Evolutionary conservation across 2,797 vertebrate species (phyloP).

Genomic region (Echiichthys vipera): DNA sequence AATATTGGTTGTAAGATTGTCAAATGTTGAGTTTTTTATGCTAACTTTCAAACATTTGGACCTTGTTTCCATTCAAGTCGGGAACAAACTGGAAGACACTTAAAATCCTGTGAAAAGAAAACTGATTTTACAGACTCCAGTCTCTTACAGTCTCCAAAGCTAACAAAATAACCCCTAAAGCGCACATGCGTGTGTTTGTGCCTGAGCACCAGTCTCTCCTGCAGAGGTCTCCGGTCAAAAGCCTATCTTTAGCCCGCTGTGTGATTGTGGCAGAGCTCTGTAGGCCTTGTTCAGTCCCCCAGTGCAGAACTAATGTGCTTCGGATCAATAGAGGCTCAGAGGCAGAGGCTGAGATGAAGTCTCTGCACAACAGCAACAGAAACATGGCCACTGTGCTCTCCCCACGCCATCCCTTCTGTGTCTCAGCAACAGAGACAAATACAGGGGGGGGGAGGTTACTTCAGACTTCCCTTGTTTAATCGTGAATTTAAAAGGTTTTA

Average conservation of each 20-base stretch:
- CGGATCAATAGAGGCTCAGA: slow-evolving; percentile 80
- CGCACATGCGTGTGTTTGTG: too few relatives aligned
- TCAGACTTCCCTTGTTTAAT: slow-evolving; percentile 32
- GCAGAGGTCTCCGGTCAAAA: slow-evolving; percentile 73
- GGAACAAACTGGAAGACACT: too few relatives aligned
- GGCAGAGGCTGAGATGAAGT: slow-evolving; percentile 62
- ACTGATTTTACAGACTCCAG: too few relatives aligned
- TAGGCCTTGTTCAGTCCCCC: slow-evolving; percentile 69
- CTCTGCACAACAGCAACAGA: slow-evolving; percentile 57
- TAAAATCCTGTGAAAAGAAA: too few relatives aligned
- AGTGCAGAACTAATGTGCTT: slow-evolving; percentile 82
- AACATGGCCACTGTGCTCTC: slow-evolving; percentile 47
- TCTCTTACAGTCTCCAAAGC: too few relatives aligned
- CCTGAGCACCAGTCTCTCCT: slow-evolving; percentile 29
- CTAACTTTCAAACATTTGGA: too few relatives aligned
- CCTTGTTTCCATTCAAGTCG: too few relatives aligned
- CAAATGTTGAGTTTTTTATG: too few relatives aligned
- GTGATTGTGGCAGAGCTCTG: slow-evolving; percentile 72
- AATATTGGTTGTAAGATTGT: too few relatives aligned
- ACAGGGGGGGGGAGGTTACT: not conserved
- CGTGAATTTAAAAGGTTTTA: slow-evolving; percentile 4
- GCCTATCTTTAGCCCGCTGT: slow-evolving; percentile 73
- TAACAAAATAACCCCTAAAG: too few relatives aligned
- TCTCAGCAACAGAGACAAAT: slow-evolving; percentile 22
- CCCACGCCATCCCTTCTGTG: not conserved